A percentile compares a stretch with the other conserved stretches of the same genome.
These are phyloP conservation scores for Eupithecia subfuscata DNA, from an alignment of 2,888 invertebrate genomes.

Conservation along the genomic window DNA sequence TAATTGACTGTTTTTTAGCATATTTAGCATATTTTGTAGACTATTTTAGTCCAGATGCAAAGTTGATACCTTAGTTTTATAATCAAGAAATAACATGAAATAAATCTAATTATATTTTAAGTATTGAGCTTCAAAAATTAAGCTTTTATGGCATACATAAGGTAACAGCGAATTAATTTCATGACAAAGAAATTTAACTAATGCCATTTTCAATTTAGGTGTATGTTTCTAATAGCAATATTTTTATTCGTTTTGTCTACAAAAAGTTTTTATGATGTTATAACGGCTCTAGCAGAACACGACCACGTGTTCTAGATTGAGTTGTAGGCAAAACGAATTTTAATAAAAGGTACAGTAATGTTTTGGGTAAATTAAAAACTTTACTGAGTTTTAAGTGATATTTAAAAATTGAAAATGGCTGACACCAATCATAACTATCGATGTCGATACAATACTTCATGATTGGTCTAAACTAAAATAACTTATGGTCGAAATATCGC, in stretches of 20 bases:
- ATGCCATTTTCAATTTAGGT: slow-evolving; percentile 4
- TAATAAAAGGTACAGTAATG: not conserved
- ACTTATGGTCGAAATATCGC: not conserved
- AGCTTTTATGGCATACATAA: slow-evolving; percentile 30
- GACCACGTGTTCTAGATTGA: not conserved
- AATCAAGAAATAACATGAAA: slow-evolving; percentile 22
- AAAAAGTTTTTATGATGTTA: not conserved
- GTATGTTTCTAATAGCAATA: not conserved
- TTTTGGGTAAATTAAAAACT: not conserved
- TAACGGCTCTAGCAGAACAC: not conserved
- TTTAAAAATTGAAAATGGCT: slow-evolving; percentile 1
- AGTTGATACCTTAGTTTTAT: slow-evolving; percentile 14
- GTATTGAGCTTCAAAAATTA: slow-evolving; percentile 30
- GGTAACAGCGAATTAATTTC: slow-evolving; percentile 30
- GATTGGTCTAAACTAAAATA: not conserved
- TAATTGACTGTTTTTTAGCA: slow-evolving; percentile 20
- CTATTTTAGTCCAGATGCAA: slow-evolving; percentile 9
- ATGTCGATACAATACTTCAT: not conserved
- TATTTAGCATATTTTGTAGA: slow-evolving; percentile 3
- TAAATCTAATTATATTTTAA: slow-evolving; percentile 18
- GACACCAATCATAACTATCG: not conserved
- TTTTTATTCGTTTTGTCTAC: not conserved
- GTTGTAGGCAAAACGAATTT: not conserved
- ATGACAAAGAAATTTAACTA: not conserved
- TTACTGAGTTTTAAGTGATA: not conserved